phyloP scores from a whole-genome alignment of 2,113 vertebrate genomes.

The Brachionichthys hirsutus region DNA sequence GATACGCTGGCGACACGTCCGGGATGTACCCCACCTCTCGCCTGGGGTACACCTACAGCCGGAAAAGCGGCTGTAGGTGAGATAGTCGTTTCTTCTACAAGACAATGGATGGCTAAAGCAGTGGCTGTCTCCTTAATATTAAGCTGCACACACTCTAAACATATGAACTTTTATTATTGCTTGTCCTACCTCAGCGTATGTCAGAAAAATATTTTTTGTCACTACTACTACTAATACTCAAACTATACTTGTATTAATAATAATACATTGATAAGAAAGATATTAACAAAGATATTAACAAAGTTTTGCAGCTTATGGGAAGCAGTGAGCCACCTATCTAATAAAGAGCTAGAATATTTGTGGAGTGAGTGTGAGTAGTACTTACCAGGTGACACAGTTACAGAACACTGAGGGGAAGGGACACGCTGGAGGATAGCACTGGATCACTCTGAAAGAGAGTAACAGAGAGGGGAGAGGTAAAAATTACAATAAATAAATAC shows the following conservation, averaged over 20 bases:
- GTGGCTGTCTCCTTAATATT: slow-evolving; percentile 1
- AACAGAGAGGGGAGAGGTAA: neutral
- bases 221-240: too few species aligned
- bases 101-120: too few species aligned
- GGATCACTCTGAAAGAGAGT: slow-evolving; percentile 45
- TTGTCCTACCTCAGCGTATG: too few species aligned
- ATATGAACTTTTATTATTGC: too few species aligned
- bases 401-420: slow-evolving; percentile 49
- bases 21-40: too few species aligned
- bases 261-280: slow-evolving; percentile 12
- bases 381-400: slow-evolving; percentile 64
- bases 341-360: neutral
- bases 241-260: too few species aligned
- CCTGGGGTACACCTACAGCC: too few species aligned
- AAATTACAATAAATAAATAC: slow-evolving; percentile 3
- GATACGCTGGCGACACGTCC: too few species aligned
- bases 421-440: slow-evolving; percentile 56
- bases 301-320: slow-evolving; percentile 15
- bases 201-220: too few species aligned
- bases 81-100: too few species aligned
- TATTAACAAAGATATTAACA: too few species aligned
- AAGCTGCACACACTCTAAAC: neutral
- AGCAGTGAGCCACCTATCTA: too few species aligned
- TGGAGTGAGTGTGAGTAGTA: slow-evolving; percentile 30
- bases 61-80: slow-evolving; percentile 8